Evolutionary conservation across 2,888 invertebrate species (phyloP), one percentile per base, ranked within the genome.

Genomic region (Eilema depressum): DNA sequence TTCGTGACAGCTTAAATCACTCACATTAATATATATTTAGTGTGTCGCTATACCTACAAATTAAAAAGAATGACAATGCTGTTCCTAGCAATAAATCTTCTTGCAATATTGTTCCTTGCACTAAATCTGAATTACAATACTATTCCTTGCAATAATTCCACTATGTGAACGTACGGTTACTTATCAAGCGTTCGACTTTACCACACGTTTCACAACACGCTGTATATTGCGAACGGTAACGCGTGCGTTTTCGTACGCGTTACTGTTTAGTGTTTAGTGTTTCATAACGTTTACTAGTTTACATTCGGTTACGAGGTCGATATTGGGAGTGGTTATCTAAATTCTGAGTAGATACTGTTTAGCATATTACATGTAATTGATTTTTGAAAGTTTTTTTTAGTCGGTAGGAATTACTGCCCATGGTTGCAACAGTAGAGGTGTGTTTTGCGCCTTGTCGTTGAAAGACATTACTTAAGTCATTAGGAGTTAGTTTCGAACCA

Each of bases 201-300:
- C 61, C 28, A 53, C 30, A 11, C 47, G 60, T 64, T 69, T 64
- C 63, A 64, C 63, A 64, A 69, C 37, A 8, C 63, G 12, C 28
- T 23, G 30, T 41, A 26, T 67, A 25, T 67, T 61, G 28, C 60
- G 28, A 66, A 47, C 47, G 59, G 59, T 66, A 60, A 41, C 60
- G 41, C 8, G 25, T 62, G 71, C 37, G 57, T 81, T 79, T 79
- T 75, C 76, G 75, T 77, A 81, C 79, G 76, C 72, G 74, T 75
- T 73, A 71, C 79, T 69, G 69, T 69, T 81, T 76, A 76, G 79
- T 81, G 70, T 65, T 71, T 70, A 61, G 53, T 76, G 56, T 76
- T 78, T 78, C 74, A 75, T 65, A 28, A 30, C 74, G 67, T 67
- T 69, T 64, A 33, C 56, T 65, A 25, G 67, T 61, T 63, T 63